Evolutionary conservation across 2,888 invertebrate species (phyloP).

Genomic region (Tenthredo distinguenda): DNA sequence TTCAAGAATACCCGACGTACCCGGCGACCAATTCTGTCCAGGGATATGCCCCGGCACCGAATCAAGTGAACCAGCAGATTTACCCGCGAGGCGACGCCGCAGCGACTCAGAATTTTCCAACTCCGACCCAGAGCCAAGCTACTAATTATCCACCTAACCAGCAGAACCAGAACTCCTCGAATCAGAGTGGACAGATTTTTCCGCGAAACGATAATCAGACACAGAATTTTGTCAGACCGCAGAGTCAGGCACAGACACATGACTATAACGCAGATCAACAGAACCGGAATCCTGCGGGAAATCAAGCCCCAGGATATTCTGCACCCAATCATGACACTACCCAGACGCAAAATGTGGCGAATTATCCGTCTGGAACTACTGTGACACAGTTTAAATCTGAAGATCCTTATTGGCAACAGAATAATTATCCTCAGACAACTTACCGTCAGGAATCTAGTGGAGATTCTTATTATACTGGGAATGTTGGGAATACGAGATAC

Average conservation of each 20-base stretch:
- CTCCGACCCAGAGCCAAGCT: slow-evolving; percentile 47
- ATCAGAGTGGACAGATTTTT: slow-evolving; percentile 66
- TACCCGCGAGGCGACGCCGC: slow-evolving; percentile 67
- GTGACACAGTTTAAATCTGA: slow-evolving; percentile 69
- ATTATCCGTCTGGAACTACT: slow-evolving; percentile 49
- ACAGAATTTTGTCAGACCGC: slow-evolving; percentile 56
- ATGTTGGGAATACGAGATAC: slow-evolving; percentile 76
- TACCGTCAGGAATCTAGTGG: slow-evolving; percentile 70
- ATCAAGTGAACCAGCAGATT: slow-evolving; percentile 65
- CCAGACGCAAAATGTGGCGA: slow-evolving; percentile 50
- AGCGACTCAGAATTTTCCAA: slow-evolving; percentile 63
- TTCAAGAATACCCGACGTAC: slow-evolving; percentile 70
- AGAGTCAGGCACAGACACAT: slow-evolving; percentile 64
- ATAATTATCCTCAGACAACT: slow-evolving; percentile 75
- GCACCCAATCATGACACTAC: slow-evolving; percentile 57
- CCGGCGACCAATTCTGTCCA: slow-evolving; percentile 63
- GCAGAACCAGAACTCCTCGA: slow-evolving; percentile 58
- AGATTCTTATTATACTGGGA: slow-evolving; percentile 71
- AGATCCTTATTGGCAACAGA: slow-evolving; percentile 75
- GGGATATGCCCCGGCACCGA: slow-evolving; percentile 66
- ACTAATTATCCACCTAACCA: slow-evolving; percentile 59
- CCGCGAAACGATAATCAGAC: slow-evolving; percentile 64
- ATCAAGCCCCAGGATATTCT: slow-evolving; percentile 64
- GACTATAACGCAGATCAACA: slow-evolving; percentile 67
- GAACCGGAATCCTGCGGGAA: slow-evolving; percentile 61